phyloP scores from a whole-genome alignment of 2,113 vertebrate genomes.

The Serranochromis macrocephalus region DNA sequence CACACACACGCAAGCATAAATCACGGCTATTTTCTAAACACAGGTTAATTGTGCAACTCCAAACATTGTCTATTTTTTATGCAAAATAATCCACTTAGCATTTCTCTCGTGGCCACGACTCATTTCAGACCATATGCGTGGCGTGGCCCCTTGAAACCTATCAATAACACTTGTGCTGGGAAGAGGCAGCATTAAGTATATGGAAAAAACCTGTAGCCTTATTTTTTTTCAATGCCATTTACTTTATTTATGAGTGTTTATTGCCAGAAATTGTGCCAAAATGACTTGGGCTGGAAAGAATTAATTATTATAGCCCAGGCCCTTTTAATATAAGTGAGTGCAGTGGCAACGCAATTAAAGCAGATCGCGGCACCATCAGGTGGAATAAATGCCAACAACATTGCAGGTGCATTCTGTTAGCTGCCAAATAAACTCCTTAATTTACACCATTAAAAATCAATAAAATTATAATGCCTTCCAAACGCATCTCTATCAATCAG shows the following conservation, averaged over 20 bases:
- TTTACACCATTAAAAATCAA: constrained; percentile 99
- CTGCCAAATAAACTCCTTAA: constrained; percentile 95
- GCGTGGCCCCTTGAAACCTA: constrained; percentile 79
- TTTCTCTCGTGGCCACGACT: constrained; percentile 74
- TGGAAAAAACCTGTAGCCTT: constrained; percentile 78
- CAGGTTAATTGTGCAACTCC: constrained; percentile 95
- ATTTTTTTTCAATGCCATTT: constrained; percentile 82
- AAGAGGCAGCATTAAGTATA: constrained; percentile 80
- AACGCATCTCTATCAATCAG: constrained; percentile 88
- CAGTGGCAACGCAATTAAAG: constrained; percentile 93
- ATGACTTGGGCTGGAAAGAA: constrained; percentile 92
- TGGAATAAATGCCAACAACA: constrained; percentile 82
- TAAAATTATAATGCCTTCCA: constrained; percentile 98
- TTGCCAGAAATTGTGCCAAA: constrained; percentile 99
- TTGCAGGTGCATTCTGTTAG: constrained; percentile 84
- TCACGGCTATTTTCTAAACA: constrained; percentile 98
- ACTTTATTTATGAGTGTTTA: constrained; percentile 96
- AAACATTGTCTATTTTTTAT: constrained; percentile 94
- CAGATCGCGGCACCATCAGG: constrained; percentile 85
- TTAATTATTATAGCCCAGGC: constrained; percentile 87
- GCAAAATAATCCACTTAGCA: constrained; percentile 98
- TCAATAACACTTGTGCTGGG: constrained; percentile 85
- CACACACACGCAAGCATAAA: constrained; percentile 87
- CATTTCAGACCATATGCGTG: constrained; percentile 70
- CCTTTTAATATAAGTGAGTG: constrained; percentile 99